Conservation (phyloP, 2,797 vertebrate genomes). For the Enteromius treurensis region DNA sequence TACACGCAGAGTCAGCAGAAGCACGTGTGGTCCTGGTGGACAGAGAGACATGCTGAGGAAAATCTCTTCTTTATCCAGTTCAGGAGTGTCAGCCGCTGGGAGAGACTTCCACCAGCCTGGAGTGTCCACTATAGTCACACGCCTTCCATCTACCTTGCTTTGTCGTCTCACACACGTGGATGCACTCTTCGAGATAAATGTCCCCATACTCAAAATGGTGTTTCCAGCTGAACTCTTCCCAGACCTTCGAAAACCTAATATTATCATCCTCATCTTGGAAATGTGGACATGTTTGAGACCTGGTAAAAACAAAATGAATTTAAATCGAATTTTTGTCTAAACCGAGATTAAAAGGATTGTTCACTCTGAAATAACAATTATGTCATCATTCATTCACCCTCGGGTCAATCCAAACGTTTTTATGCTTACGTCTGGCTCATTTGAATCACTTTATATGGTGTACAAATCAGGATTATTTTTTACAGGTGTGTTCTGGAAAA, state of each 20-base stretch:
- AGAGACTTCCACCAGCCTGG: slow-evolving; percentile 61
- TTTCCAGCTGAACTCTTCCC: slow-evolving; percentile 58
- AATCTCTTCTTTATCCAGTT: slow-evolving; percentile 58
- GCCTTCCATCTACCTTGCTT: slow-evolving; percentile 47
- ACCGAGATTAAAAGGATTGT: background rate
- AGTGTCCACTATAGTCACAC: slow-evolving; percentile 57
- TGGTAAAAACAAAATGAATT: slow-evolving; percentile 3
- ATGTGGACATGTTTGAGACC: slow-evolving; percentile 30
- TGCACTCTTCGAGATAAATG: slow-evolving; percentile 33
- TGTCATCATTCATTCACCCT: background rate
- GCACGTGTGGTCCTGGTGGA: slow-evolving; percentile 64
- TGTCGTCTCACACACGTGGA: slow-evolving; percentile 45
- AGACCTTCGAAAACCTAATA: slow-evolving; percentile 54
- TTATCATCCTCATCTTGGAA: slow-evolving; percentile 51
- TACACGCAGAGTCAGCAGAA: slow-evolving; percentile 63
- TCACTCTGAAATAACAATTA: background rate
- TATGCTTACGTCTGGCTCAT: background rate
- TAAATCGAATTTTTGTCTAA: background rate
- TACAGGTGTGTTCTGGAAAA: background rate
- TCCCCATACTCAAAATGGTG: slow-evolving; percentile 46
- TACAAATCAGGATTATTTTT: background rate
- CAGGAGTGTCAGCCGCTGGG: slow-evolving; percentile 46
- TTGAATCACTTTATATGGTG: background rate
- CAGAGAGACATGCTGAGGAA: slow-evolving; percentile 58
- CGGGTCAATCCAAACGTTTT: background rate